Conservation (phyloP, 2,888 invertebrate species). For the Clostera curtula region DNA sequence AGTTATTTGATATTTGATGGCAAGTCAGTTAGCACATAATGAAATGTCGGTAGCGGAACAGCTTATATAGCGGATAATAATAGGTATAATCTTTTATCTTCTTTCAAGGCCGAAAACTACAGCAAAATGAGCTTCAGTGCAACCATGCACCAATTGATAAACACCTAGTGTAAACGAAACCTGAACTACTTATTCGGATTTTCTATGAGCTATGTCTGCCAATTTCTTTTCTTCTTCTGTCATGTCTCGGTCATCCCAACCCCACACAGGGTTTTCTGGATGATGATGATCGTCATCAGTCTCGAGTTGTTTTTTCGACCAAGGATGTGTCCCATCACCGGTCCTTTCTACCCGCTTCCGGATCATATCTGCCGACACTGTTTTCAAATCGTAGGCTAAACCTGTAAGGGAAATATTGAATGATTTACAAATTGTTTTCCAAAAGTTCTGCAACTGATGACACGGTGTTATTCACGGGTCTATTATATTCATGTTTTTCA, state of each 20-base stretch:
- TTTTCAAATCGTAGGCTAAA: slow-evolving; percentile 89
- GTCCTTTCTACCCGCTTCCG: slow-evolving; percentile 80
- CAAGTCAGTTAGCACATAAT: no score
- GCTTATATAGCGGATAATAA: no score
- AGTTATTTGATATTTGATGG: no score
- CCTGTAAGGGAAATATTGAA: slow-evolving; percentile 60
- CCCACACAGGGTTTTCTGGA: slow-evolving; percentile 80
- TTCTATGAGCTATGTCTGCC: slow-evolving; percentile 57
- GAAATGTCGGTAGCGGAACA: no score
- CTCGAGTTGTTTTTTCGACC: slow-evolving; percentile 30
- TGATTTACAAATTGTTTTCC: slow-evolving; percentile 1
- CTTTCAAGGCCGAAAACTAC: no score
- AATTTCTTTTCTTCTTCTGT: slow-evolving; percentile 77
- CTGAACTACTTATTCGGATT: slow-evolving; percentile 31
- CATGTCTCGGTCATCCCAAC: slow-evolving; percentile 89
- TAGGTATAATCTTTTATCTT: no score
- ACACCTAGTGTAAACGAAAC: no score
- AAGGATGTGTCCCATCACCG: slow-evolving; percentile 80
- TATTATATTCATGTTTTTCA: no score
- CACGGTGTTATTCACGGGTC: no score
- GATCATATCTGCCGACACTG: slow-evolving; percentile 82
- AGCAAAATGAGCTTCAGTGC: no score
- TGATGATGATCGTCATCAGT: slow-evolving; percentile 57
- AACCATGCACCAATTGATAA: no score
- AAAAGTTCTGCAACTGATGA: background rate